Percentiles rank a stretch among this genome's conserved stretches.
Evolutionary conservation across 2,888 invertebrate species (phyloP).

Genomic region (Eutolmus rufibarbis): DNA sequence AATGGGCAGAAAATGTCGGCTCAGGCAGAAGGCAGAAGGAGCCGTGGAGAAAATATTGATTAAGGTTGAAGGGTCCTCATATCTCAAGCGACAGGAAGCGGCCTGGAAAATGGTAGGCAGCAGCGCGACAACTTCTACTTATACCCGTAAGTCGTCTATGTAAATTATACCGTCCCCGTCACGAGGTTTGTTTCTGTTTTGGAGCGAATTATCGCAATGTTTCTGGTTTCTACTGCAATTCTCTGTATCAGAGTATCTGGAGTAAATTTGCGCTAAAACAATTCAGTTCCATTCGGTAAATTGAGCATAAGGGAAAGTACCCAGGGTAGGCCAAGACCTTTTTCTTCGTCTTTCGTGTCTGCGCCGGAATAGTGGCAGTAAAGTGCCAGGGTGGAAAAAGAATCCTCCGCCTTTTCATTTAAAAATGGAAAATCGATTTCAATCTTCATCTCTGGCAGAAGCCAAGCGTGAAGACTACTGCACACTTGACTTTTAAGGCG

Average conservation of each 20-base stretch:
- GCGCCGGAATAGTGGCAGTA: not conserved
- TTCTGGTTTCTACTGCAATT: not conserved
- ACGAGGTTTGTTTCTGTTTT: not conserved
- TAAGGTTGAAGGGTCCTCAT: constrained; percentile 9
- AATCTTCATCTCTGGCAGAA: not conserved
- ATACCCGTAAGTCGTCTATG: not conserved
- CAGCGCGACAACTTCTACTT: not conserved
- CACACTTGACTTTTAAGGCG: constrained; percentile 7
- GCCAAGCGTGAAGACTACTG: constrained; percentile 9
- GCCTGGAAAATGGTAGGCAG: not conserved
- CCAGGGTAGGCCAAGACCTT: not conserved
- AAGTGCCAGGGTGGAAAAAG: not conserved
- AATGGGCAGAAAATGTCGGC: not conserved
- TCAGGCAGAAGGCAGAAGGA: not conserved
- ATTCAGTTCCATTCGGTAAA: constrained; percentile 3
- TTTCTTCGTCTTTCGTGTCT: not conserved
- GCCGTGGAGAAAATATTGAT: not conserved
- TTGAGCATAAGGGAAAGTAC: constrained; percentile 22
- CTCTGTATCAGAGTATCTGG: not conserved
- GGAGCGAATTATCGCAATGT: not conserved
- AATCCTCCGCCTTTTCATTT: not conserved
- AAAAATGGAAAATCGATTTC: constrained; percentile 25
- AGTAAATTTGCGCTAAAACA: not conserved
- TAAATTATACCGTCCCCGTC: not conserved
- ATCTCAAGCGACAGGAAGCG: constrained; percentile 7